Evolutionary conservation across 2,888 invertebrate species (phyloP).

Genomic region (Brachylomia viminalis): DNA sequence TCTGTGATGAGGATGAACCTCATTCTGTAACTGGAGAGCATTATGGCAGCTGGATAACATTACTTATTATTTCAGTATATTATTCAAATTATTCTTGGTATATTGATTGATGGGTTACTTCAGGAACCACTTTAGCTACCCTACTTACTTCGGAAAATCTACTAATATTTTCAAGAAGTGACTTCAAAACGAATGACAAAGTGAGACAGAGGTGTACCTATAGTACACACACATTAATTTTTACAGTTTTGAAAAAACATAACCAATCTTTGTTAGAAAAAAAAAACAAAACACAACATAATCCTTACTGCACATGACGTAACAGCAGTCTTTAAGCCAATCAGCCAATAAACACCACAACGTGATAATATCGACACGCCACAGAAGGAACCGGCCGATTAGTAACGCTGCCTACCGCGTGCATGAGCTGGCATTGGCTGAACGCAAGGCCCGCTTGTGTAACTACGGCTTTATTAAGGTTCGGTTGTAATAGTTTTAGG

Average conservation of each 20-base stretch:
- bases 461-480: constrained; percentile 56
- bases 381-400: constrained; percentile 69
- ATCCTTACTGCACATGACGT: constrained; percentile 27
- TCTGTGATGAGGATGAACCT: not conserved
- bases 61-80: not conserved
- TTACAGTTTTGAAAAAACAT: not conserved
- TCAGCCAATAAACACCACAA: constrained; percentile 37
- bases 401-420: constrained; percentile 63
- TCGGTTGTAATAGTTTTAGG: not conserved
- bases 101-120: not conserved
- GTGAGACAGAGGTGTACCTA: not conserved
- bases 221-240: not conserved
- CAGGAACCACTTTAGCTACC: not conserved
- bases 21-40: not conserved
- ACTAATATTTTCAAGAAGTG: not conserved
- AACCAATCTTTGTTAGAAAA: not conserved
- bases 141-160: not conserved
- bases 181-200: not conserved
- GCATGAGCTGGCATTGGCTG: constrained; percentile 70
- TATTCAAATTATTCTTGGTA: not conserved
- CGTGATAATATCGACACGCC: constrained; percentile 37
- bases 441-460: constrained; percentile 70
- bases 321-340: constrained; percentile 47
- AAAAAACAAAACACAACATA: constrained; percentile 23
- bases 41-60: no score